phyloP scores from a whole-genome alignment of 1,140 invertebrate species.

The Cydia strobilella region DNA sequence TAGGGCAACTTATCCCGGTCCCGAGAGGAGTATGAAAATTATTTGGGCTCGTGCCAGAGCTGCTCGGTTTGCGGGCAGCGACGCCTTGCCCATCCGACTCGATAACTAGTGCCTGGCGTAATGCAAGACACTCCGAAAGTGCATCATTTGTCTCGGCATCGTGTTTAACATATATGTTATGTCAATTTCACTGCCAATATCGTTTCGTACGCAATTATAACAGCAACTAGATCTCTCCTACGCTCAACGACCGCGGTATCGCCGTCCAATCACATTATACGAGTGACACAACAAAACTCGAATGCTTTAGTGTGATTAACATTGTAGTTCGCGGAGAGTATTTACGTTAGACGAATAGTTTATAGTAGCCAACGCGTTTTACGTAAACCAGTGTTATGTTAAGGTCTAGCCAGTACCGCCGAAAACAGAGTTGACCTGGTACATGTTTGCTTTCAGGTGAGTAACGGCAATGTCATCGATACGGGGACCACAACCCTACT shows the following conservation, averaged over 20 bases:
- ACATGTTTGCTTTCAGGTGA: constrained; percentile 67
- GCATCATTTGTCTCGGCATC: constrained; percentile 44
- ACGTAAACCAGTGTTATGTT: background rate
- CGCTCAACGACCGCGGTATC: background rate
- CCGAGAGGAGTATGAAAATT: constrained; percentile 66
- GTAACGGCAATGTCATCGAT: constrained; percentile 79
- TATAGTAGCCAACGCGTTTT: background rate
- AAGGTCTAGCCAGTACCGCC: constrained; percentile 9
- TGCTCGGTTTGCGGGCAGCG: constrained; percentile 52
- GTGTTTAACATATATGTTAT: constrained; percentile 28
- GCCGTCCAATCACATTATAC: constrained; percentile 1
- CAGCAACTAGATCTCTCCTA: constrained; percentile 16
- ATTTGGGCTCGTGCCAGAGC: constrained; percentile 67
- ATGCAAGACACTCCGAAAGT: constrained; percentile 53
- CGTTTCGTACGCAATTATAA: constrained; percentile 8
- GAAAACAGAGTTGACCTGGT: constrained; percentile 1
- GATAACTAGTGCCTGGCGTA: constrained; percentile 38
- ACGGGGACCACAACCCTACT: constrained; percentile 75
- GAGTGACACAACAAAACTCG: constrained; percentile 3
- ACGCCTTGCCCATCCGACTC: constrained; percentile 46
- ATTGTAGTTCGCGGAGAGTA: background rate
- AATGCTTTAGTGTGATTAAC: constrained; percentile 4
- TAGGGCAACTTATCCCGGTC: constrained; percentile 66
- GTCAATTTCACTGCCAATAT: constrained; percentile 21
- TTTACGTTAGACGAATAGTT: background rate